Evolutionary conservation across 2,888 invertebrate species (phyloP).

Genomic region (Temnothorax unifasciatus): DNA sequence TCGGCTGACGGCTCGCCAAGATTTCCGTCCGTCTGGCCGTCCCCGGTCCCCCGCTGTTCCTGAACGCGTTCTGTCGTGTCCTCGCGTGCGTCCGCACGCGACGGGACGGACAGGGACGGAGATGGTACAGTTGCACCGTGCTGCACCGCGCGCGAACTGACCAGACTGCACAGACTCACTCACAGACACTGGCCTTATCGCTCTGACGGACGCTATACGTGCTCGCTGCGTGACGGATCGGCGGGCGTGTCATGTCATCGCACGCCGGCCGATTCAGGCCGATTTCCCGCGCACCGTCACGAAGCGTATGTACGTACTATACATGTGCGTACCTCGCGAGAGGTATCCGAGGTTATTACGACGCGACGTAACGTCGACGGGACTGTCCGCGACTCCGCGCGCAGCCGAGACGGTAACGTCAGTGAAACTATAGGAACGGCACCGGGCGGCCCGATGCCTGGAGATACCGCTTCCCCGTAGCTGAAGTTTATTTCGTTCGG

Average conservation of each 20-base stretch:
- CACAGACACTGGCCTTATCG: no score
- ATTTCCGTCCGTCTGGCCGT: conserved; percentile 9
- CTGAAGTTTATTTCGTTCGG: no score
- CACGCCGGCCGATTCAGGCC: conserved; percentile 46
- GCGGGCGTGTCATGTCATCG: conserved; percentile 78
- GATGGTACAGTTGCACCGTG: neutral
- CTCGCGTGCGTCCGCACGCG: conserved; percentile 4
- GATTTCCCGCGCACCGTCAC: conserved; percentile 12
- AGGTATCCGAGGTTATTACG: no score
- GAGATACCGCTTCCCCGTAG: no score
- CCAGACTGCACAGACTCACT: no score
- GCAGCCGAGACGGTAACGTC: no score
- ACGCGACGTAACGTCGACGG: conserved; percentile 11
- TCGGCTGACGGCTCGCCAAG: neutral
- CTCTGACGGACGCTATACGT: no score
- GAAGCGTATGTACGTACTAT: no score
- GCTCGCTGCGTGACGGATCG: conserved; percentile 18
- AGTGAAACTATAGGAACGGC: no score
- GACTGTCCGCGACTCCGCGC: neutral
- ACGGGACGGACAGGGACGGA: neutral
- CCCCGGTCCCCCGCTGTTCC: neutral
- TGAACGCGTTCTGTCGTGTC: neutral
- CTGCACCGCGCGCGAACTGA: neutral
- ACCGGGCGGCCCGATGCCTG: no score
- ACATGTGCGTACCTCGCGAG: neutral